Percentiles rank a stretch among this genome's conserved stretches.
These are phyloP conservation scores for Podilymbus podiceps DNA, from an alignment of 2,113 vertebrate species.

Conservation along the genomic window DNA sequence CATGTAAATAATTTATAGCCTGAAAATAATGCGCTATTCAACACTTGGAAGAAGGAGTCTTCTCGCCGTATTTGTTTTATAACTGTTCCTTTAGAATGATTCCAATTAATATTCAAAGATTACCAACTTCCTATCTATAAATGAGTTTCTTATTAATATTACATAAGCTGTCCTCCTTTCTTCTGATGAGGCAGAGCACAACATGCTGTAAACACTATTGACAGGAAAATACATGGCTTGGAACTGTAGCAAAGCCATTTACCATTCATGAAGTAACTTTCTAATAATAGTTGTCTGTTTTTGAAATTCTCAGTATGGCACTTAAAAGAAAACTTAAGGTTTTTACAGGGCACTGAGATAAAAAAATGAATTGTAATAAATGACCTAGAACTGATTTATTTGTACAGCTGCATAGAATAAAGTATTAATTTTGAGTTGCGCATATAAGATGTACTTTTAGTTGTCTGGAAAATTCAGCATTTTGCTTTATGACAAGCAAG, in stretches of 20 bases:
- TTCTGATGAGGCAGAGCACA: slow-evolving; percentile 18
- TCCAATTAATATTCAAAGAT: slow-evolving; percentile 55
- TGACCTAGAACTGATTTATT: background rate
- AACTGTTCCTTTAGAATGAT: slow-evolving; percentile 15
- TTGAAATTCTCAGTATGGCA: background rate
- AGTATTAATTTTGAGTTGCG: background rate
- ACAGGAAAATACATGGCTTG: slow-evolving; percentile 24
- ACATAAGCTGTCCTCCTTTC: slow-evolving; percentile 13
- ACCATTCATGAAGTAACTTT: slow-evolving; percentile 9
- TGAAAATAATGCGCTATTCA: slow-evolving; percentile 17
- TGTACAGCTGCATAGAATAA: background rate
- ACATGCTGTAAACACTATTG: background rate
- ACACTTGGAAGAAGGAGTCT: background rate
- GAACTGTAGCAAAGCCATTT: background rate
- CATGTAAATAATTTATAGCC: slow-evolving; percentile 35
- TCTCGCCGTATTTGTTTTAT: background rate
- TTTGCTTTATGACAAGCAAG: background rate
- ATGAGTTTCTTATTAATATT: slow-evolving; percentile 35
- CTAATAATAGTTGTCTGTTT: background rate
- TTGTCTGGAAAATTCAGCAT: background rate
- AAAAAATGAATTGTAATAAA: background rate
- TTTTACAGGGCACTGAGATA: background rate
- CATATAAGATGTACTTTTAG: background rate
- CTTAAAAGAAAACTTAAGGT: slow-evolving; percentile 26
- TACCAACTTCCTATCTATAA: slow-evolving; percentile 9